Conservation (phyloP, 1,140 invertebrate genomes). For the Papilio glaucus region DNA sequence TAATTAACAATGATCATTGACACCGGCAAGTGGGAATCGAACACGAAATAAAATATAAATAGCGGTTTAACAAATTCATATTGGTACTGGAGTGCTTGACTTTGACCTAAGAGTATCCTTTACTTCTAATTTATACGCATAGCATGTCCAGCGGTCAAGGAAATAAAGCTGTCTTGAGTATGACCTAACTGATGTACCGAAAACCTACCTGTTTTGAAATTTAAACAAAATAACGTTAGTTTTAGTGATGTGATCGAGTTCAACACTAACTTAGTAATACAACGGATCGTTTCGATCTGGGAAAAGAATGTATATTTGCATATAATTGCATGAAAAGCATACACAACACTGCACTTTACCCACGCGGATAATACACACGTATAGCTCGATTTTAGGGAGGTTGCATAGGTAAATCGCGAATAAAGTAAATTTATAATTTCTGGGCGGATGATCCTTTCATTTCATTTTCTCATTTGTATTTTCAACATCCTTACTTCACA, state of each 20-base stretch:
- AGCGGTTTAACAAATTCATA: background rate
- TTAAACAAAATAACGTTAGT: constrained; percentile 64
- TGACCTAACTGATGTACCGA: constrained; percentile 37
- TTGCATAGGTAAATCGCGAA: too few species aligned
- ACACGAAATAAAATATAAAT: too few species aligned
- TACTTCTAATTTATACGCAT: background rate
- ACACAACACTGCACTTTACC: too few species aligned
- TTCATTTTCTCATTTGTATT: too few species aligned
- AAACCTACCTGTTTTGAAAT: constrained; percentile 44
- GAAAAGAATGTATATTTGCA: background rate
- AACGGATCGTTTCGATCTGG: background rate
- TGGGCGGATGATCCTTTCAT: too few species aligned
- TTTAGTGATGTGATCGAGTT: constrained; percentile 54
- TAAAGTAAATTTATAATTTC: background rate
- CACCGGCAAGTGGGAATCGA: too few species aligned
- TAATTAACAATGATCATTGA: too few species aligned
- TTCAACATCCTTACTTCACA: too few species aligned
- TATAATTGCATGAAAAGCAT: background rate
- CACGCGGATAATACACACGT: background rate
- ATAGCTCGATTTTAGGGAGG: too few species aligned
- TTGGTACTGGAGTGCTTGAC: background rate
- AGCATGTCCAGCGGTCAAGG: constrained; percentile 4
- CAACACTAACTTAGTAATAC: constrained; percentile 32
- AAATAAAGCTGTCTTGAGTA: constrained; percentile 35
- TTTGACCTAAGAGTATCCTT: background rate